A percentile compares a stretch with the other conserved stretches of the same genome.
Conservation (phyloP, 2,113 vertebrate genomes). For the Haemorhous mexicanus region DNA sequence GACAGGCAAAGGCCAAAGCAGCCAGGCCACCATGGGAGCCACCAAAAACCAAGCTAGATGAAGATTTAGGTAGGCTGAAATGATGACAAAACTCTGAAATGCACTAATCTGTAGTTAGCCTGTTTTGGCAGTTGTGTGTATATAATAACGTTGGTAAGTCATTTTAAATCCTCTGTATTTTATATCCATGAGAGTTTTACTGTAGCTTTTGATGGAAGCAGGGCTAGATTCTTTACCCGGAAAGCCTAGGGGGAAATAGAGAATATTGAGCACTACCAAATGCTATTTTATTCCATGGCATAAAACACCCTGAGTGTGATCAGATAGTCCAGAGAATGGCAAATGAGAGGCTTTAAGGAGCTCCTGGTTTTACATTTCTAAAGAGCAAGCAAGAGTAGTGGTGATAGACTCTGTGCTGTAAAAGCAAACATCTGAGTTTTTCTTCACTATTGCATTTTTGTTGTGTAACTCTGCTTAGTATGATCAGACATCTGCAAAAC, state of each 20-base stretch:
- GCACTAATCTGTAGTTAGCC: not conserved
- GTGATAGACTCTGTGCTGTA: not conserved
- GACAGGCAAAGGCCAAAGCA: slow-evolving; percentile 88
- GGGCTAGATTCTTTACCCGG: not conserved
- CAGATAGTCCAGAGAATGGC: not conserved
- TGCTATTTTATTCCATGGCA: not conserved
- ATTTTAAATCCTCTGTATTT: not conserved
- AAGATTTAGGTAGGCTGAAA: slow-evolving; percentile 82
- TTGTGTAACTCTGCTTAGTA: not conserved
- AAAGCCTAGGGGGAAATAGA: not conserved
- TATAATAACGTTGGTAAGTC: not conserved
- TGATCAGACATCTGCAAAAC: not conserved
- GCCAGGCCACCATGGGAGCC: slow-evolving; percentile 91
- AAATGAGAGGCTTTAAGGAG: not conserved
- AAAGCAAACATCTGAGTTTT: not conserved
- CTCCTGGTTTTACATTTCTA: not conserved
- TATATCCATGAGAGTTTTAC: not conserved
- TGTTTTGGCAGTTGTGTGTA: not conserved
- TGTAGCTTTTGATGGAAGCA: not conserved
- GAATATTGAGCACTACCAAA: not conserved
- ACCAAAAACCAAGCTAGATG: slow-evolving; percentile 93
- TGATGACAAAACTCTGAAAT: not conserved
- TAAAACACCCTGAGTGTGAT: not conserved
- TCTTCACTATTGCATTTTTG: not conserved
- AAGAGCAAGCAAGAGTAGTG: not conserved